Evolutionary conservation across 1,140 invertebrate genomes (phyloP).

Genomic region (Pogonus chalceus): DNA sequence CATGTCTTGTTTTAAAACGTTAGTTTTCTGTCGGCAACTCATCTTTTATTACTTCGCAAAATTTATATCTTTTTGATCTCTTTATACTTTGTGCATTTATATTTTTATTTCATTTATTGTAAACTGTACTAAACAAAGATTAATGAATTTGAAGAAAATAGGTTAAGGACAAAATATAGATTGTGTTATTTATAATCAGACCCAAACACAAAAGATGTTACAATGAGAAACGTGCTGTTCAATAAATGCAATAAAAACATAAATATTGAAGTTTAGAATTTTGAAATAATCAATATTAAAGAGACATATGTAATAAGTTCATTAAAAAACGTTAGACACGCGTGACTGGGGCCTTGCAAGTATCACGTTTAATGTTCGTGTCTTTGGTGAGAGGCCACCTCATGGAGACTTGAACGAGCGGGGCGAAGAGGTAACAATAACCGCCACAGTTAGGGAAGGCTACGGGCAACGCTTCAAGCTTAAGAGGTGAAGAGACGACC

Average conservation of each 20-base stretch:
- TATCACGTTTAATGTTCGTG: constrained; percentile 2
- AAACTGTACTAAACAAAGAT: too few relatives aligned
- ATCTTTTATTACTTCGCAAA: too few relatives aligned
- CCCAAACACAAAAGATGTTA: too few relatives aligned
- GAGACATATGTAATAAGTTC: background rate
- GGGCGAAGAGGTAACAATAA: background rate
- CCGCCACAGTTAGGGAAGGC: background rate
- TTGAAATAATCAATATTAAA: background rate
- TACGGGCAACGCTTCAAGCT: background rate
- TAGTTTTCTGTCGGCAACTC: too few relatives aligned
- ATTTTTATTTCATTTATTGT: too few relatives aligned
- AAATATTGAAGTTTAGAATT: background rate
- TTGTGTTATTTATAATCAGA: too few relatives aligned
- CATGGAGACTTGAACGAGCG: background rate
- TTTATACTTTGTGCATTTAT: too few relatives aligned
- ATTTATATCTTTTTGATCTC: too few relatives aligned
- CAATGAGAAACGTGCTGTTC: background rate
- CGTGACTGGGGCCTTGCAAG: background rate
- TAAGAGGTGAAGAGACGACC: background rate
- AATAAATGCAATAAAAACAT: background rate
- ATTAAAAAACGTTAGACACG: background rate
- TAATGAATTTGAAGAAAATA: too few relatives aligned
- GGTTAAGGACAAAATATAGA: too few relatives aligned
- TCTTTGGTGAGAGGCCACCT: background rate
- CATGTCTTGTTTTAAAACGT: constrained; percentile 1